Conservation (phyloP, 1,140 invertebrate species). For the Aphaenogaster rudis region DNA sequence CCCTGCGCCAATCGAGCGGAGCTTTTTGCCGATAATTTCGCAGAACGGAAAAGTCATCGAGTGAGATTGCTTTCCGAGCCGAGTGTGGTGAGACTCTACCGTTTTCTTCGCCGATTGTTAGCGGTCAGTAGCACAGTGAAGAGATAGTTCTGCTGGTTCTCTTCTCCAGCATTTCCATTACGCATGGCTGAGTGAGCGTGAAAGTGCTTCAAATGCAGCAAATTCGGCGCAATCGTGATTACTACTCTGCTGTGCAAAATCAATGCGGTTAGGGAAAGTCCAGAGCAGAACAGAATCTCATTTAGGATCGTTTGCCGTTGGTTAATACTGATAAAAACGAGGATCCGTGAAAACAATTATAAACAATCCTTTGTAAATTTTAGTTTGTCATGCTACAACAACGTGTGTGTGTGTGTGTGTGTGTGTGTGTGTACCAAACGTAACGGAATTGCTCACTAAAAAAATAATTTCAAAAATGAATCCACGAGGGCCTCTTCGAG, state of each 20-base stretch:
- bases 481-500: not conserved
- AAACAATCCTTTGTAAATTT: not conserved
- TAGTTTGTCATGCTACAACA: not conserved
- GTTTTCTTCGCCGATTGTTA: conserved; percentile 17
- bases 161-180: conserved; percentile 29
- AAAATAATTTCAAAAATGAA: not conserved
- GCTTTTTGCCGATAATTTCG: conserved; percentile 84
- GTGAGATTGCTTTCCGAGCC: conserved; percentile 55
- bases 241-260: not conserved
- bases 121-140: conserved; percentile 4
- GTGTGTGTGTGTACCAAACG: not conserved
- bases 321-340: not conserved
- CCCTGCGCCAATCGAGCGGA: conserved; percentile 61
- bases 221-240: conserved; percentile 53
- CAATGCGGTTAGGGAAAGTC: not conserved
- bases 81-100: conserved; percentile 14
- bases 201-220: conserved; percentile 76
- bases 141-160: not conserved
- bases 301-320: not conserved
- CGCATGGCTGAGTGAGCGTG: conserved; percentile 38
- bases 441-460: not conserved
- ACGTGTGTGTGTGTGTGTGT: not conserved
- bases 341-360: not conserved
- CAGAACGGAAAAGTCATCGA: conserved; percentile 81
- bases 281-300: not conserved